Base-by-base conservation (phyloP, 2,113 vertebrate genomes). In the Marcusenius ussheri region DNA sequence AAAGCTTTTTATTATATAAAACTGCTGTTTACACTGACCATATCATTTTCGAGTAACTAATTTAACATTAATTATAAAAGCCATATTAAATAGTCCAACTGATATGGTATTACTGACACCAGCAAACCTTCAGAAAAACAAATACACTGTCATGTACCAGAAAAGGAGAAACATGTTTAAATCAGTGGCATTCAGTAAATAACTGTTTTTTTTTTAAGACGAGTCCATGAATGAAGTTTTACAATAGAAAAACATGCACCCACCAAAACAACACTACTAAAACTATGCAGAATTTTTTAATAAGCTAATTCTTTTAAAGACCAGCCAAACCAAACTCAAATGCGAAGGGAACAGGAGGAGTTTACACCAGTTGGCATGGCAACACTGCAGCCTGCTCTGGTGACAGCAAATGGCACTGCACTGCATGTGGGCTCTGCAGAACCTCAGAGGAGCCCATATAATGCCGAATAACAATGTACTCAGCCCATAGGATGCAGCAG, bases 241-340 rank as follows among this genome's bases (percentile, higher is more conserved):
- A 13, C 83, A 31, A 90, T 85, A 46, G 31, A 90, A 90, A 58
- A 56, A 83, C 31, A 89, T 83, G 47, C 70, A 83, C 17, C 35
- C 46, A 89, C 17, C 15, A 88, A 83, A 42, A 89, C 5, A 74
- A 89, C 27, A 89, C 27, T 80, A 31, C 74, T 80, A 24, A 90
- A 27, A 51, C 13, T 56, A 90, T 58, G 89, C 85, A 88, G 49
- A 90, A 53, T 46, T 88, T 62, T 84, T 90, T 53, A 21, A 47
- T 50, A 45, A 45, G 31, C 58, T 56, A 87, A 88, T 53, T 90
- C 46, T 87, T 90, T 77, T 62, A 66, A 87, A 90, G 89, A 90
- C 66, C 31, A 15, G 58, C 53, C 58, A 87, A 85, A 47, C 62
- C 62, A 88, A 49, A 42, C 24, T 19, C 42, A 51, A 42, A 15